A percentile compares a stretch with the other conserved stretches of the same genome.
phyloP scores from a whole-genome alignment of 2,113 vertebrate species.

The Patagioenas fasciata region DNA sequence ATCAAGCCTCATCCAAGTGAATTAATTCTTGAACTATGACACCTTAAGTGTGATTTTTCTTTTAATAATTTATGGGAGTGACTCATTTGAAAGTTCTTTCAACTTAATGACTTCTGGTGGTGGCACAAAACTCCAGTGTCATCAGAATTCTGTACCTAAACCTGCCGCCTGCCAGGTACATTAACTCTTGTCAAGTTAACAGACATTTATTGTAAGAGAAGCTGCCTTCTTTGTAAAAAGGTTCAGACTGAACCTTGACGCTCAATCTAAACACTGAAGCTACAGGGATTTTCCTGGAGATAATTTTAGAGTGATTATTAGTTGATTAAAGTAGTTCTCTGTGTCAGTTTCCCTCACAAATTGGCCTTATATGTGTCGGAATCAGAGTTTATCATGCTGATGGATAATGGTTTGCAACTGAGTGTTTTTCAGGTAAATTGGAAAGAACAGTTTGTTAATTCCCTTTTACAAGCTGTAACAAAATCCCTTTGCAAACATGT shows the following conservation, averaged over 20 bases:
- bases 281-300: constrained; percentile 39
- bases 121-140: neutral
- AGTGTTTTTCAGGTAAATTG: constrained; percentile 30
- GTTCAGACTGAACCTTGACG: constrained; percentile 3
- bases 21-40: neutral
- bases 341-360: constrained; percentile 49
- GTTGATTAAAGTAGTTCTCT: constrained; percentile 66
- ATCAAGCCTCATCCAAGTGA: neutral
- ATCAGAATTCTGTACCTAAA: constrained; percentile 22
- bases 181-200: constrained; percentile 12
- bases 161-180: neutral
- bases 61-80: neutral
- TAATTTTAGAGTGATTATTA: constrained; percentile 60
- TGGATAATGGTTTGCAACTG: constrained; percentile 5
- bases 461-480: neutral
- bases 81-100: neutral
- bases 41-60: neutral
- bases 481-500: neutral
- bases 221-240: neutral
- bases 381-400: constrained; percentile 22
- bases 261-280: constrained; percentile 58
- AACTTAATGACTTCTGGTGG: neutral
- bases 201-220: neutral
- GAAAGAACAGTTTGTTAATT: constrained; percentile 15
- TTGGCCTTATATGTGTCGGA: neutral